These are phyloP conservation scores for Acestrorhynchus altus DNA, from an alignment of 2,797 vertebrate species.

Conservation along the genomic window DNA sequence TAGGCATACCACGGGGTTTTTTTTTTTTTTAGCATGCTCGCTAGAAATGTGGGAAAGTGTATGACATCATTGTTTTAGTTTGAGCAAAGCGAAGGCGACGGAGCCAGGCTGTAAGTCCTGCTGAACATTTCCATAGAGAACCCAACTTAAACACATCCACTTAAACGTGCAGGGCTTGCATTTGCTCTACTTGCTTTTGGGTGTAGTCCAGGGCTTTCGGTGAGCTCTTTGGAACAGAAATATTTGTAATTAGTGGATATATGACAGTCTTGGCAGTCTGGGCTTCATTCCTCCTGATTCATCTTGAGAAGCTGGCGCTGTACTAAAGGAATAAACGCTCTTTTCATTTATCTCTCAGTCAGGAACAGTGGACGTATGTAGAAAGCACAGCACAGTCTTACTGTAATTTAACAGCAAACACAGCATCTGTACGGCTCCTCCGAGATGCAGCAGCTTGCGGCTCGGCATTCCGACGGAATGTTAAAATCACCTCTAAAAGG, in stretches of 20 bases:
- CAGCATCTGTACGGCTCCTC: not conserved
- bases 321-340: not conserved
- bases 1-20: constrained; percentile 11
- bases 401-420: not conserved
- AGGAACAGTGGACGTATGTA: not conserved
- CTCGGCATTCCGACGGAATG: constrained; percentile 1
- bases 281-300: constrained; percentile 1
- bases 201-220: constrained; percentile 5
- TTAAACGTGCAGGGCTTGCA: not conserved
- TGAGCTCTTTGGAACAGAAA: not conserved
- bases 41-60: constrained; percentile 37
- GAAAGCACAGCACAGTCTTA: not conserved
- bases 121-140: constrained; percentile 12
- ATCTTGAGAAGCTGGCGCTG: not conserved
- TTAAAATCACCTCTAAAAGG: constrained; percentile 38
- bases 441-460: not conserved
- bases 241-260: constrained; percentile 24
- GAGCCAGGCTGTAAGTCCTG: constrained; percentile 34
- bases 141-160: constrained; percentile 20
- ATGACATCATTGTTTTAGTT: constrained; percentile 52
- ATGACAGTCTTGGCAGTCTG: constrained; percentile 7
- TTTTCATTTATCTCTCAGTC: constrained; percentile 2
- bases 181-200: constrained; percentile 23
- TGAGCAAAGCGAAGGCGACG: constrained; percentile 40
- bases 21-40: constrained; percentile 36